A percentile compares a stretch with the other conserved stretches of the same genome.
These are phyloP conservation scores for Neoascia interrupta DNA, from an alignment of 2,888 invertebrate genomes.

Conservation along the genomic window DNA sequence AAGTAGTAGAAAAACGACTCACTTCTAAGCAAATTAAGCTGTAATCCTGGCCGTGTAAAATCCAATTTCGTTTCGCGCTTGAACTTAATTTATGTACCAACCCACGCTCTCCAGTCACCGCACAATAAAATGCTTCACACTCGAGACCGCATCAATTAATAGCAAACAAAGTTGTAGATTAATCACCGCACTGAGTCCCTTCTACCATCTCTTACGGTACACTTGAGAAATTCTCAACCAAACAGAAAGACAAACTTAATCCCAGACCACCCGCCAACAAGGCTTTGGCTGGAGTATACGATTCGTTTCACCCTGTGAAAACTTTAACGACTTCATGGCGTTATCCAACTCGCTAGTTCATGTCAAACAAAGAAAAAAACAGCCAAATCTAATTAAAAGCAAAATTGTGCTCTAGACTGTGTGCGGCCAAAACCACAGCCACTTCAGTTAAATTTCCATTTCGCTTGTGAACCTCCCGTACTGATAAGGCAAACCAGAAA, in stretches of 20 bases:
- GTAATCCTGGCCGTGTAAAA: no score
- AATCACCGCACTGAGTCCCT: no score
- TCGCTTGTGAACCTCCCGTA: not conserved
- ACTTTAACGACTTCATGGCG: conserved; percentile 48
- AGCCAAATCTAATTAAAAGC: conserved; percentile 54
- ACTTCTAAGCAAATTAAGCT: no score
- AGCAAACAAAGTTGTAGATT: no score
- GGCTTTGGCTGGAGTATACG: not conserved
- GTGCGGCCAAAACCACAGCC: not conserved
- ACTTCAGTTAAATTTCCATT: not conserved
- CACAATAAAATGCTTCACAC: no score
- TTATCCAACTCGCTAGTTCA: not conserved
- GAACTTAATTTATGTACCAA: no score
- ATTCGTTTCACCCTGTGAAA: conserved; percentile 1
- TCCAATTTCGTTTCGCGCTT: no score
- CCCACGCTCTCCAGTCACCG: no score
- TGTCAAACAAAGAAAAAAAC: not conserved
- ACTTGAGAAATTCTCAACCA: not conserved
- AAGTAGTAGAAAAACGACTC: no score
- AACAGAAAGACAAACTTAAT: no score
- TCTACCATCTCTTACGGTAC: no score
- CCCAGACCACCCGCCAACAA: not conserved
- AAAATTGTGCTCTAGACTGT: conserved; percentile 32
- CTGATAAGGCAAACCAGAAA: not conserved
- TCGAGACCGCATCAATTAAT: no score